phyloP scores from a whole-genome alignment of 2,113 vertebrate species.

The Recurvirostra avosetta region DNA sequence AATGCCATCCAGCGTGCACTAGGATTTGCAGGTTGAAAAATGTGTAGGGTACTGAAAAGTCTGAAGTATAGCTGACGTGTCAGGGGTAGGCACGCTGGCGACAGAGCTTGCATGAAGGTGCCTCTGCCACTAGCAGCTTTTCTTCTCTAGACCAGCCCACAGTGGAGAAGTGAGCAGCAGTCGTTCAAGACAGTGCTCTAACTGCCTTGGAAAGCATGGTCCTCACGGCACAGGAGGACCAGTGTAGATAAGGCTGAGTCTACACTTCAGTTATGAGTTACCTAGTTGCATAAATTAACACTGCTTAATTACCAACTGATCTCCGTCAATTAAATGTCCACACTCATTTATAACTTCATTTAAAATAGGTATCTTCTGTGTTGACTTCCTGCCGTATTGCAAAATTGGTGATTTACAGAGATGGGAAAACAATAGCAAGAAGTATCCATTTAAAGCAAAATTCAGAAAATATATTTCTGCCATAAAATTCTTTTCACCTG shows the following conservation, averaged over 20 bases:
- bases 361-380: background rate
- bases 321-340: background rate
- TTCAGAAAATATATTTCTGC: background rate
- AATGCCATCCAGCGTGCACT: too few species aligned
- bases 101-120: background rate
- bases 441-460: background rate
- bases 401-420: background rate
- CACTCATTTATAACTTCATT: background rate
- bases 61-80: background rate
- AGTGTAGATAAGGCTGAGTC: background rate
- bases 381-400: background rate
- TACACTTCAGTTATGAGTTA: background rate
- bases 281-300: background rate
- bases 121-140: background rate
- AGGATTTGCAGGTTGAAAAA: too few species aligned
- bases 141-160: background rate
- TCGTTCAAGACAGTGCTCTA: background rate
- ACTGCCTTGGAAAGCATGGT: background rate
- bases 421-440: background rate
- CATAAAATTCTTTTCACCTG: background rate
- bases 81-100: fast-evolving
- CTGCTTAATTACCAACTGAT: background rate
- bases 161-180: background rate
- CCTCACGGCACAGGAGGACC: background rate
- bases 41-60: too few species aligned